These are phyloP conservation scores for Sarcophaga rosellei DNA, from an alignment of 2,888 invertebrate species.

Conservation along the genomic window DNA sequence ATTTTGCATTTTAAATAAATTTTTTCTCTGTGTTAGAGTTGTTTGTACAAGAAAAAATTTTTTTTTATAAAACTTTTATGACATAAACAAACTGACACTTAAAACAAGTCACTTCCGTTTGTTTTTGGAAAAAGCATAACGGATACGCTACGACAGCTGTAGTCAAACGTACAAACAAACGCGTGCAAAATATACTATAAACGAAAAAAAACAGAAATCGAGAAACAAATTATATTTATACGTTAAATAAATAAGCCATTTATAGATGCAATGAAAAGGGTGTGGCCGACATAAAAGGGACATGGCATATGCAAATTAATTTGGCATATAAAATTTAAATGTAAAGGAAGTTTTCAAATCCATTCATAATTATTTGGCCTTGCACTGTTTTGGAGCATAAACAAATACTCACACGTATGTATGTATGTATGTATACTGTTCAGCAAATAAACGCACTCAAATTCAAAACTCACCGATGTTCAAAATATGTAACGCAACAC, in stretches of 20 bases:
- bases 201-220: background rate
- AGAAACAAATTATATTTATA: constrained; percentile 26
- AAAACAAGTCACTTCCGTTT: constrained; percentile 67
- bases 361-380: no score
- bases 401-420: background rate
- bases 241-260: constrained; percentile 56
- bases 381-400: background rate
- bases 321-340: no score
- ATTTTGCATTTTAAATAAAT: background rate
- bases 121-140: constrained; percentile 55
- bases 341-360: no score
- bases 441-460: background rate
- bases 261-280: constrained; percentile 20
- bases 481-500: constrained; percentile 11
- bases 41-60: background rate
- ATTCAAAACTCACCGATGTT: constrained; percentile 36
- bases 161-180: constrained; percentile 17
- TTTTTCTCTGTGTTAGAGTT: background rate
- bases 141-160: constrained; percentile 64
- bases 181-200: background rate
- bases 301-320: no score
- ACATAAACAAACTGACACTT: constrained; percentile 65
- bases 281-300: background rate
- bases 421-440: no score
- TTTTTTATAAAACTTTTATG: constrained; percentile 34